Conservation (phyloP, 1,140 invertebrate species). For the Euura lappo region DNA sequence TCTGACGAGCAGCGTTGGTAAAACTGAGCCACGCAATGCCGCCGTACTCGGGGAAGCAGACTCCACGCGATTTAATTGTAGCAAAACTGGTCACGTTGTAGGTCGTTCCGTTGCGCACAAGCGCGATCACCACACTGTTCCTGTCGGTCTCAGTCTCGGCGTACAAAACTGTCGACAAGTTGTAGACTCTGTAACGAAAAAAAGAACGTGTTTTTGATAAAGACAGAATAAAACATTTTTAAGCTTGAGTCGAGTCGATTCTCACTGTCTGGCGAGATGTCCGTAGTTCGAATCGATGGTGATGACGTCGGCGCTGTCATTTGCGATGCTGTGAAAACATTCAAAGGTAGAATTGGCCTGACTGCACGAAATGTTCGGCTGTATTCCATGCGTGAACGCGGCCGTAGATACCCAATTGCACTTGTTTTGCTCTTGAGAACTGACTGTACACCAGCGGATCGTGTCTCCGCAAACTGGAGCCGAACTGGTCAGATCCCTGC, state of each 20-base stretch:
- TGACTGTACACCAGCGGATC: conserved; percentile 67
- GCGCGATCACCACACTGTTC: conserved; percentile 63
- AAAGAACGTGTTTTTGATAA: conserved; percentile 16
- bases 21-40: conserved; percentile 70
- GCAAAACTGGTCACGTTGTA: conserved; percentile 54
- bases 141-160: conserved; percentile 58
- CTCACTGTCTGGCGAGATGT: conserved; percentile 72
- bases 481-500: conserved; percentile 38
- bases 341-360: conserved; percentile 54
- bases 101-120: conserved; percentile 59
- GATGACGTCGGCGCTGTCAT: conserved; percentile 70
- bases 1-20: conserved; percentile 57
- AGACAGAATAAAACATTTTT: conserved; percentile 1
- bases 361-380: conserved; percentile 64
- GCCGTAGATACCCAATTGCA: conserved; percentile 66
- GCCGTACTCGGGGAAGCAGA: conserved; percentile 71
- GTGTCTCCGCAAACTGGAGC: conserved; percentile 54
- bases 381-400: conserved; percentile 62
- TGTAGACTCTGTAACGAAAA: conserved; percentile 56
- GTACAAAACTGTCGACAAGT: conserved; percentile 62
- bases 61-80: conserved; percentile 63
- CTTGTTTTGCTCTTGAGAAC: conserved; percentile 62
- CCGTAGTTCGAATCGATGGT: conserved; percentile 73
- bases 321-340: conserved; percentile 68
- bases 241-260: conserved; percentile 22